Evolutionary conservation across 2,797 vertebrate genomes (phyloP).

Genomic region (Avahi laniger): DNA sequence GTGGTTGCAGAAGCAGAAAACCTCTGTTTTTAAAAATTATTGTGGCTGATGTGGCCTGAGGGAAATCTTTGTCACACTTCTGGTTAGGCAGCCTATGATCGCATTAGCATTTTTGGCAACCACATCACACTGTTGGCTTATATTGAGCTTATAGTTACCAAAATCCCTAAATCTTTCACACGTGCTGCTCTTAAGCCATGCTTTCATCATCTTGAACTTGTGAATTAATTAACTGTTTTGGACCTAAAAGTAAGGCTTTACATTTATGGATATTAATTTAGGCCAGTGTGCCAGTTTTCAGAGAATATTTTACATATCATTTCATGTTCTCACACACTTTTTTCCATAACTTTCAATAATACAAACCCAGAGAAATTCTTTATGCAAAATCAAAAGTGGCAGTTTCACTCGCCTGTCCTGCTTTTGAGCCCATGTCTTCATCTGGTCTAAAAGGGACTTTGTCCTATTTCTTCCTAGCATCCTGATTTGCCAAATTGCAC

Average conservation of each 20-base stretch:
- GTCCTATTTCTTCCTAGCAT: neutral
- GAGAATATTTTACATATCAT: neutral
- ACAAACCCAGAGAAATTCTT: neutral
- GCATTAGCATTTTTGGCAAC: conserved; percentile 48
- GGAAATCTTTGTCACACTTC: neutral
- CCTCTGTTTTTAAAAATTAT: neutral
- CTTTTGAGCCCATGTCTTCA: neutral
- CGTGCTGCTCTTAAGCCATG: conserved; percentile 8
- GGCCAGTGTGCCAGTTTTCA: neutral
- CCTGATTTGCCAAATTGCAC: neutral
- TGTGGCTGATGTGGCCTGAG: neutral
- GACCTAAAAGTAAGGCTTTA: conserved; percentile 11
- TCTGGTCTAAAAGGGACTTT: neutral
- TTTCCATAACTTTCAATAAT: neutral
- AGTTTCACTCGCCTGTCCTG: neutral
- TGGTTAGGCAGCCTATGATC: neutral
- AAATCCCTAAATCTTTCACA: conserved; percentile 52
- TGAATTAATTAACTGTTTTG: conserved; percentile 41
- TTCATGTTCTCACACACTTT: conserved; percentile 1
- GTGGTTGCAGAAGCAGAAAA: neutral
- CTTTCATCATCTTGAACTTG: neutral
- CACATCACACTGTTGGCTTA: neutral
- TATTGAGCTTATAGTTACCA: neutral
- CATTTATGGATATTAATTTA: conserved; percentile 18
- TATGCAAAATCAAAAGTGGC: neutral